Evolutionary conservation across 2,888 invertebrate genomes (phyloP).

Genomic region (Dione vanillae): DNA sequence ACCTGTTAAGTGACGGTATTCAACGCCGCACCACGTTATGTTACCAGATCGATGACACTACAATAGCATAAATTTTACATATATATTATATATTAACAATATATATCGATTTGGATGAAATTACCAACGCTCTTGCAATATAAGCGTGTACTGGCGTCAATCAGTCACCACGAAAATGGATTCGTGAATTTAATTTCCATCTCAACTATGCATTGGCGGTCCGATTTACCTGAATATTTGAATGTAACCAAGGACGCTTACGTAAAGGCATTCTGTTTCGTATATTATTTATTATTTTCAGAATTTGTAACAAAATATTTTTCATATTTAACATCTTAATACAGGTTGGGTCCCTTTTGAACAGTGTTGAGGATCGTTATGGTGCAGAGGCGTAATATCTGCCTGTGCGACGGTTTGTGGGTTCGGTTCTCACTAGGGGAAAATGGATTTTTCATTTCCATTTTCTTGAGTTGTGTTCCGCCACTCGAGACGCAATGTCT

Average conservation of each 20-base stretch:
- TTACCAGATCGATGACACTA: background rate
- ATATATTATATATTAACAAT: background rate
- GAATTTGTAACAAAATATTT: background rate
- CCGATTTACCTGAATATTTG: slow-evolving; percentile 15
- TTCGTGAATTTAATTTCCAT: slow-evolving; percentile 17
- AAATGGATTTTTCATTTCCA: no score
- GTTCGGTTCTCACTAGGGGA: no score
- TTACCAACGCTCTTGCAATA: slow-evolving; percentile 11
- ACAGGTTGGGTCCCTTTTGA: no score
- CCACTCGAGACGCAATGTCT: no score
- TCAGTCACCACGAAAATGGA: slow-evolving; percentile 14
- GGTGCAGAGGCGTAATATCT: no score
- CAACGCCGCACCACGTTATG: background rate
- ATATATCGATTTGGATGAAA: slow-evolving; percentile 1
- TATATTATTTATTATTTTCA: background rate
- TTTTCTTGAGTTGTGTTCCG: no score
- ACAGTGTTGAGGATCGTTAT: no score
- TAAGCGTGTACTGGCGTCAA: background rate
- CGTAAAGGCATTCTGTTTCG: background rate
- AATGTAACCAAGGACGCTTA: background rate
- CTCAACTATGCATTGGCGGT: slow-evolving; percentile 12
- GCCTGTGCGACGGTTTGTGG: no score
- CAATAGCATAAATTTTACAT: slow-evolving; percentile 1
- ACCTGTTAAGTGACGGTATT: background rate
- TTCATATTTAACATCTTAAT: no score